These are phyloP conservation scores for Hoplodrina blanda DNA, from an alignment of 2,888 invertebrate genomes.

Conservation along the genomic window DNA sequence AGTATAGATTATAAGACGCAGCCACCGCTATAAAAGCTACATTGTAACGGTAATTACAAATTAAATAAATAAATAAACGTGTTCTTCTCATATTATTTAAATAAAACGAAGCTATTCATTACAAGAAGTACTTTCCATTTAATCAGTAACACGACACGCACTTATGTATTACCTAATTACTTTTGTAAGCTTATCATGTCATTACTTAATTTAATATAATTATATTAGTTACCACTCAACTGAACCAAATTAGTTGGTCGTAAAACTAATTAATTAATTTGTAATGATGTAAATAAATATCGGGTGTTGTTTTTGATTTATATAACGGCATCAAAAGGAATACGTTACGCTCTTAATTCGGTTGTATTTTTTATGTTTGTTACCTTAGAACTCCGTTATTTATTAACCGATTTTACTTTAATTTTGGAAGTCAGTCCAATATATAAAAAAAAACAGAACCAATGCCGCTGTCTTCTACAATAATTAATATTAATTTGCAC, in stretches of 20 bases:
- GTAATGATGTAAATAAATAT: not conserved
- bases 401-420: too few relatives aligned
- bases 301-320: too few relatives aligned
- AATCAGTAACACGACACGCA: conserved; percentile 17
- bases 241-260: not conserved
- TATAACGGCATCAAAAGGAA: too few relatives aligned
- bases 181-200: conserved; percentile 4
- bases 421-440: too few relatives aligned
- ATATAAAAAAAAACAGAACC: too few relatives aligned
- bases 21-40: not conserved
- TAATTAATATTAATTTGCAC: too few relatives aligned
- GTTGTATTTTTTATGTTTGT: too few relatives aligned
- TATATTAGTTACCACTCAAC: conserved; percentile 23
- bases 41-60: conserved; percentile 9
- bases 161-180: not conserved
- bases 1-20: too few relatives aligned
- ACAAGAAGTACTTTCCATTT: conserved; percentile 27
- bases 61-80: conserved; percentile 8
- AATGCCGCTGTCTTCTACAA: too few relatives aligned
- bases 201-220: conserved; percentile 35
- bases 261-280: not conserved
- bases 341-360: too few relatives aligned
- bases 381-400: too few relatives aligned
- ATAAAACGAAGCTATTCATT: conserved; percentile 21
- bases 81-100: not conserved